These are phyloP conservation scores for Nesogale talazaci DNA, from an alignment of 2,113 vertebrate species.

Conservation along the genomic window DNA sequence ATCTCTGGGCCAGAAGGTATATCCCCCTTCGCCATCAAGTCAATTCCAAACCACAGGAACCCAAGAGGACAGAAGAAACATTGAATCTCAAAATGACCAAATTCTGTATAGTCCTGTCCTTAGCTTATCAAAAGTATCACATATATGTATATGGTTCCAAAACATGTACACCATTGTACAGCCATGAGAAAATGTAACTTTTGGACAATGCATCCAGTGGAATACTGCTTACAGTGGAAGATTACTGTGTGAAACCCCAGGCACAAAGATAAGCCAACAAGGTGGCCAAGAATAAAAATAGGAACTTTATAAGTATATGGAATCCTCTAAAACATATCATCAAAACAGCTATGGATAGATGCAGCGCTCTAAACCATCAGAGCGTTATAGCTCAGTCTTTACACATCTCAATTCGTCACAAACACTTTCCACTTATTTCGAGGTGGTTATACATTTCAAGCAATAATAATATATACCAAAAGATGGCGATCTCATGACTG, in stretches of 20 bases:
- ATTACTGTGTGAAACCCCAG: not conserved
- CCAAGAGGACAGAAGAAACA: not conserved
- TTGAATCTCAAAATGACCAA: not conserved
- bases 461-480: constrained; percentile 1
- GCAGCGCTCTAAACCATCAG: not conserved
- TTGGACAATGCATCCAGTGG: not conserved
- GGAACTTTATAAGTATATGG: not conserved
- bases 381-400: not conserved
- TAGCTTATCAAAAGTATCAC: not conserved
- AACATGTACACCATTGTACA: not conserved
- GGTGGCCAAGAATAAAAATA: not conserved
- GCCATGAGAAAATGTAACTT: not conserved
- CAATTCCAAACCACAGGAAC: no score
- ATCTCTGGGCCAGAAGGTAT: not conserved
- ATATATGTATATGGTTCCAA: constrained; percentile 15
- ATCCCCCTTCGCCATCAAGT: no score
- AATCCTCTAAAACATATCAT: not conserved
- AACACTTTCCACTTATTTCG: not conserved
- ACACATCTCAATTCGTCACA: not conserved
- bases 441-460: not conserved
- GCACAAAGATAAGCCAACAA: not conserved
- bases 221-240: not conserved
- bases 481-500: not conserved
- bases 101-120: not conserved
- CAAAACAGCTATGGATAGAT: not conserved